phyloP scores from a whole-genome alignment of 2,888 invertebrate genomes.

The Pyrrhia umbra region DNA sequence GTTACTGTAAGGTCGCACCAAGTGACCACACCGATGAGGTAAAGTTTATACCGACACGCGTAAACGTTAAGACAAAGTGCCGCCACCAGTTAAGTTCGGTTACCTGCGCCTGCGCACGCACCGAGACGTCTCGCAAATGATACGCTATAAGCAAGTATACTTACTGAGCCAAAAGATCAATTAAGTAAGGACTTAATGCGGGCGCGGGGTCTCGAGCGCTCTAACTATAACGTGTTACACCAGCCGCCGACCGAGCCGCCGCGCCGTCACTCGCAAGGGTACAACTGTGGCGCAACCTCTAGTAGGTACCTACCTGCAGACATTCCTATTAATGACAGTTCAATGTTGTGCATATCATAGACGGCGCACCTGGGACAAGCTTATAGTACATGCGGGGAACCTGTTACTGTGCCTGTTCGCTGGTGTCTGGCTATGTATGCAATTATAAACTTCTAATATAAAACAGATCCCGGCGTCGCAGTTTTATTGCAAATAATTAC shows the following conservation, averaged over 20 bases:
- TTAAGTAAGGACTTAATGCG: slow-evolving; percentile 23
- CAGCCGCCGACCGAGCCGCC: not conserved
- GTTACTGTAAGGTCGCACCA: no score
- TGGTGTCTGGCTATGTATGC: slow-evolving; percentile 13
- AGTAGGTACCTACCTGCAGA: no score
- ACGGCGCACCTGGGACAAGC: no score
- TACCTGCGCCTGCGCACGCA: slow-evolving; percentile 20
- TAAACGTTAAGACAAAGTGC: no score
- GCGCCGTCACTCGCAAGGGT: no score
- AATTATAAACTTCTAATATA: slow-evolving; percentile 42
- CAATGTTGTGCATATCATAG: not conserved
- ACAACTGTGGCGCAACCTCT: no score
- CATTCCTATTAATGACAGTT: slow-evolving; percentile 6
- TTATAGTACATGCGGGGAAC: slow-evolving; percentile 19
- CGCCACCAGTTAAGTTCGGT: not conserved
- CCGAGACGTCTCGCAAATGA: not conserved
- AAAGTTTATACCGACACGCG: no score
- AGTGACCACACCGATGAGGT: no score
- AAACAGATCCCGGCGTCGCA: slow-evolving; percentile 32
- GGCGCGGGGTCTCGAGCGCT: not conserved
- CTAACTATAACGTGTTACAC: slow-evolving; percentile 7
- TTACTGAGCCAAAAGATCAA: slow-evolving; percentile 18
- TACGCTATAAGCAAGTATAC: slow-evolving; percentile 21
- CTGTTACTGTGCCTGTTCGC: no score
- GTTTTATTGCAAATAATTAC: slow-evolving; percentile 44